These are phyloP conservation scores for Notechis scutatus DNA, from an alignment of 2,113 vertebrate genomes.

Conservation along the genomic window DNA sequence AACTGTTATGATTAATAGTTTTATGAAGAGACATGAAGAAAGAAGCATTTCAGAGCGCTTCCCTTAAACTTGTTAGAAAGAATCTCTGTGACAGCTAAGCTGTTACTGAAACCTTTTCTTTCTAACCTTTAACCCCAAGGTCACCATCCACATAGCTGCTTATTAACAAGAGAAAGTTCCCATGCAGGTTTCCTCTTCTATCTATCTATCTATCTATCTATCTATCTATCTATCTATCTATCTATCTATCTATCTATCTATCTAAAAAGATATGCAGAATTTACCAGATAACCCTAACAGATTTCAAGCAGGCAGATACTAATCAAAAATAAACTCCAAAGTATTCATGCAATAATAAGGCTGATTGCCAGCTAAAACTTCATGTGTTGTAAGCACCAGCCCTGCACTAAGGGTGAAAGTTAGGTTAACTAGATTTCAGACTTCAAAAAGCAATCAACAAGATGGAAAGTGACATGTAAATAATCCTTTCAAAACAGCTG, in stretches of 20 bases:
- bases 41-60: not conserved
- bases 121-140: not conserved
- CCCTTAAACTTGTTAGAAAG: not conserved
- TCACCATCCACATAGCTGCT: not conserved
- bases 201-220: not conserved
- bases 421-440: not conserved
- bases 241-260: not conserved
- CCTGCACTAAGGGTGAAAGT: not conserved
- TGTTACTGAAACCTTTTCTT: conserved; percentile 9
- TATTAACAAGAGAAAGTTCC: not conserved
- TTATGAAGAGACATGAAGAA: not conserved
- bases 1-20: not conserved
- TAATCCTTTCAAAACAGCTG: not conserved
- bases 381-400: not conserved
- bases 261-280: not conserved
- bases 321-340: not conserved
- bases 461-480: not conserved
- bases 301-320: not conserved
- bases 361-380: not conserved
- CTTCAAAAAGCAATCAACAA: not conserved
- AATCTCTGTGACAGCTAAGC: not conserved
- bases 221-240: too few relatives aligned
- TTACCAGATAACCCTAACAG: not conserved
- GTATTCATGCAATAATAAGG: not conserved
- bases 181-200: not conserved